phyloP scores from a whole-genome alignment of 2,797 vertebrate species.

The Muscicapa comitata region DNA sequence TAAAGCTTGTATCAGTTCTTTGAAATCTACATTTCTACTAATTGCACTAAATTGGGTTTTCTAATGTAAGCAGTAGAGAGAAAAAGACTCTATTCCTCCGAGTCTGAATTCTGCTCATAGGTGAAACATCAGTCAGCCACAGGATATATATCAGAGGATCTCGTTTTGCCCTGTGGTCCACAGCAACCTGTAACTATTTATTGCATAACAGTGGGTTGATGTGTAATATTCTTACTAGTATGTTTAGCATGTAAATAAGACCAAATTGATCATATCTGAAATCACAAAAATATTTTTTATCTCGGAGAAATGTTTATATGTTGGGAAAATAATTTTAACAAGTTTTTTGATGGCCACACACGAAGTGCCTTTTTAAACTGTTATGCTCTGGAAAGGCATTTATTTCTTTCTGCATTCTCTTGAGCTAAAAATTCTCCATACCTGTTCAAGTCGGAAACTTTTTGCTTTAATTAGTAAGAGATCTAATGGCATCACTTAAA shows the following conservation, averaged over 20 bases:
- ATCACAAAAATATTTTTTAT: neutral
- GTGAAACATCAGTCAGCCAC: neutral
- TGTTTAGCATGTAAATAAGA: neutral
- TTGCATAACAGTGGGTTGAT: neutral
- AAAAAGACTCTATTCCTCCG: rapidly evolving
- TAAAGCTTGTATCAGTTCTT: neutral
- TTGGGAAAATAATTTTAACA: neutral
- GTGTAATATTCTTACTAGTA: neutral
- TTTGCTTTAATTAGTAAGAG: conserved; percentile 17
- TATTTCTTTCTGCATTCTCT: neutral
- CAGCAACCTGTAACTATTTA: neutral
- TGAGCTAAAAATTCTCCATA: neutral
- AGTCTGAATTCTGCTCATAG: neutral
- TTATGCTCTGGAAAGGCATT: neutral
- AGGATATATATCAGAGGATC: neutral
- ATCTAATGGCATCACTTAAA: conserved; percentile 20
- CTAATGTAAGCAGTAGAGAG: neutral
- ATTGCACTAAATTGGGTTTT: neutral
- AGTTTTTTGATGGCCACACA: neutral
- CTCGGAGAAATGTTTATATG: neutral
- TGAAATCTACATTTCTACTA: neutral
- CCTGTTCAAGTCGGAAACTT: neutral
- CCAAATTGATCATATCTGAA: neutral
- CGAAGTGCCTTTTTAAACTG: neutral
- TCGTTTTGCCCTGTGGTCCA: neutral